Evolutionary conservation across 2,888 invertebrate genomes (phyloP).

Genomic region (Nemapogon koenigi): DNA sequence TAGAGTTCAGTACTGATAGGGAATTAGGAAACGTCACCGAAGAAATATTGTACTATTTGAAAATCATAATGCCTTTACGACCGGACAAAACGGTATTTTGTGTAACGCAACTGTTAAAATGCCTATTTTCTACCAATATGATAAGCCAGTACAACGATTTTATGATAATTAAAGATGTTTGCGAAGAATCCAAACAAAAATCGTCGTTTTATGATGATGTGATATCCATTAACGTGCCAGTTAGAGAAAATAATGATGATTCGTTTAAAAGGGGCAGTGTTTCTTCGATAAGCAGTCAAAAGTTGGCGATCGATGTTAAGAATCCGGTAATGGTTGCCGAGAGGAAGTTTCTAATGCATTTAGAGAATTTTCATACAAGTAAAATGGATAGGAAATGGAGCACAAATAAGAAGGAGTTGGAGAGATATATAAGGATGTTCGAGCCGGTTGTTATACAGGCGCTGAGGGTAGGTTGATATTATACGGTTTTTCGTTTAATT

Average conservation of each 20-base stretch:
- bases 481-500: no score
- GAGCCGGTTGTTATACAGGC: conserved; percentile 95
- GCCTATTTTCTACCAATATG: conserved; percentile 79
- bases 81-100: conserved; percentile 74
- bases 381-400: conserved; percentile 53
- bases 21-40: conserved; percentile 80
- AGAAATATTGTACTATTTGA: conserved; percentile 79
- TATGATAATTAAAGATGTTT: conserved; percentile 32
- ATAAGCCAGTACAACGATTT: conserved; percentile 47
- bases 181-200: conserved; percentile 15
- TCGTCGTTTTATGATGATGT: conserved; percentile 37
- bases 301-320: conserved; percentile 32
- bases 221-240: conserved; percentile 31
- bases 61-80: conserved; percentile 72
- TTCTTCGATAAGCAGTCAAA: conserved; percentile 40
- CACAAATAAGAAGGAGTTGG: conserved; percentile 57
- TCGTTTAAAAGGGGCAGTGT: conserved; percentile 32
- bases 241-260: conserved; percentile 20
- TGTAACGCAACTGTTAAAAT: conserved; percentile 78
- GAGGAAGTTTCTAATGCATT: conserved; percentile 37
- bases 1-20: conserved; percentile 71
- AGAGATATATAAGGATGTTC: conserved; percentile 88
- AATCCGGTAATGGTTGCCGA: conserved; percentile 42
- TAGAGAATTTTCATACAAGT: conserved; percentile 54
- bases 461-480: conserved; percentile 68